Evolutionary conservation across 2,113 vertebrate genomes (phyloP), one percentile per base, ranked within the genome.

Genomic region (Enhydra lutris): DNA sequence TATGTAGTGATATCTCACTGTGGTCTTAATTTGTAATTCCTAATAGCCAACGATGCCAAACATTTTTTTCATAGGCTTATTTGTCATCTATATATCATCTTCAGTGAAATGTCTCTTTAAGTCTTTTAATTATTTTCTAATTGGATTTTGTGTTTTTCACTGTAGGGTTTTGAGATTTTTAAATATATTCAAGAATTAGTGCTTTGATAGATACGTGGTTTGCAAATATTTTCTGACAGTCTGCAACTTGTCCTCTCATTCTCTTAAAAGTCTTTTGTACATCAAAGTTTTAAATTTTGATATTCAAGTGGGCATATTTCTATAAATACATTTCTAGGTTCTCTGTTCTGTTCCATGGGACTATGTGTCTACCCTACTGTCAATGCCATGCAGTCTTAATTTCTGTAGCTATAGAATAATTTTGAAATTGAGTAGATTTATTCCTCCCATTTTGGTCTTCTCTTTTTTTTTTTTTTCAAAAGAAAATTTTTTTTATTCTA

Each of bases 131-230:
- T 10, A 89, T 85, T 96, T 96, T 80, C 76, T 67, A 88, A 90
- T 7, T 92, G 34, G 4, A 91, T 71, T 88, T 14, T 73, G 69
- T 76, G 20, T 71, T 89, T 61, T 67, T 94, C 47, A 95, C 15
- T 55, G 12, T 36, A 89, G 55, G 69, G n/a, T 21, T 91, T 95
- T 84, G 24, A 93, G 80, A 80, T 93, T 96, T 95, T 65, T n/a
- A 80, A 73, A 80, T 26, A 79, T 29, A 89, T 39, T 83, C 7
- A 55, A 59, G 18, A 55, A 52, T 42, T 39, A 36, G 82, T 71
- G 17, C 23, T 73, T 73, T 69, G 7, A 78, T n/a, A 24, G 29
- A 18, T 36, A 36, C 34, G 24, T 65, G 34, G 10, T 71, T 88
- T 73, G 20, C 31, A 94, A 73, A 83, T 91, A 63, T 90, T 85